Conservation (phyloP, 1,140 invertebrate genomes). For the Galendromus occidentalis region DNA sequence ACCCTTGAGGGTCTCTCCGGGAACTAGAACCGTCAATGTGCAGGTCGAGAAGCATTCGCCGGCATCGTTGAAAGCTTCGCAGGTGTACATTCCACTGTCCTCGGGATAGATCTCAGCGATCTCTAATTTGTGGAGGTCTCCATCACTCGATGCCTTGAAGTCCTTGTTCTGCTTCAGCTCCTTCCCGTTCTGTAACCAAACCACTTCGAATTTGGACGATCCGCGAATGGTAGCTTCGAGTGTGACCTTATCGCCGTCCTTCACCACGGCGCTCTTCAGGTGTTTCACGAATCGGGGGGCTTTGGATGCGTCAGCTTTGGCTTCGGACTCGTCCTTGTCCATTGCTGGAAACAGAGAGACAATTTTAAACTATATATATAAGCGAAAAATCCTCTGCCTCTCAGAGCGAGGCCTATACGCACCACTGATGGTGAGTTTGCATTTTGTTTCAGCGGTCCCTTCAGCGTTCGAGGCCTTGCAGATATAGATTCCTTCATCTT, state of each 20-base stretch:
- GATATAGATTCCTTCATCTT: slow-evolving; percentile 70
- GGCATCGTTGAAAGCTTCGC: slow-evolving; percentile 83
- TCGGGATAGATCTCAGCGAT: slow-evolving; percentile 89
- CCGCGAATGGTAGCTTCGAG: slow-evolving; percentile 18
- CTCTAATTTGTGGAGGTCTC: slow-evolving; percentile 62
- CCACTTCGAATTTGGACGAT: slow-evolving; percentile 18
- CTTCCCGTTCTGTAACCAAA: slow-evolving; percentile 86
- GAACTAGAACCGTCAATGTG: slow-evolving; percentile 56
- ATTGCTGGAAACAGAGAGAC: slow-evolving; percentile 36
- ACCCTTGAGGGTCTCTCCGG: slow-evolving; percentile 58
- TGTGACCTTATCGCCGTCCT: slow-evolving; percentile 21
- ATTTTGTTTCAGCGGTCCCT: slow-evolving; percentile 55
- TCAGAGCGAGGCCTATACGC: slow-evolving; percentile 12
- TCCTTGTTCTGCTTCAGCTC: slow-evolving; percentile 90
- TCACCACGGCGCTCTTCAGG: slow-evolving; percentile 17
- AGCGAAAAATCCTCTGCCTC: background rate
- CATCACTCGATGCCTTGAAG: slow-evolving; percentile 74
- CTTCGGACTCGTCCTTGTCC: slow-evolving; percentile 30
- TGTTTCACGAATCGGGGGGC: slow-evolving; percentile 20
- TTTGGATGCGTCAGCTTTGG: slow-evolving; percentile 24
- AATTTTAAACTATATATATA: slow-evolving; percentile 8
- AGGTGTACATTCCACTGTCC: slow-evolving; percentile 77
- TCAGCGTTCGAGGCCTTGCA: slow-evolving; percentile 77
- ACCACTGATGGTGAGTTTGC: slow-evolving; percentile 51
- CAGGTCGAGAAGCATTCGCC: slow-evolving; percentile 82